Evolutionary conservation across 2,113 vertebrate genomes (phyloP).

Genomic region (Zosterops lateralis): DNA sequence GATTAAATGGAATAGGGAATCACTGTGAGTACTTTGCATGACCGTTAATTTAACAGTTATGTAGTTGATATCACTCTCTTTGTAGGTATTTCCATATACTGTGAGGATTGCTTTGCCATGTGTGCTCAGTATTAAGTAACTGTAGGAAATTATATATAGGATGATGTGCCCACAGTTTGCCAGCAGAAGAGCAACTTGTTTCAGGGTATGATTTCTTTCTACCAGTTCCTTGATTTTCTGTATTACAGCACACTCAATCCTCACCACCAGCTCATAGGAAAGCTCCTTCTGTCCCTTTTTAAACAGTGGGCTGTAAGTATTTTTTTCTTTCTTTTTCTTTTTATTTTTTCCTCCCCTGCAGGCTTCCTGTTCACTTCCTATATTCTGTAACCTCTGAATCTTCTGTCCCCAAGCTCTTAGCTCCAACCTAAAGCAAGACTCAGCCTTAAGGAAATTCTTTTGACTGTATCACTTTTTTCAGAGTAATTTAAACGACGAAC

Average conservation of each 20-base stretch:
- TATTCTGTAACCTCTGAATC: neutral
- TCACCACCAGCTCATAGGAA: neutral
- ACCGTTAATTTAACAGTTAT: neutral
- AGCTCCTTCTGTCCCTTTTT: neutral
- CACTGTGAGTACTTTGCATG: neutral
- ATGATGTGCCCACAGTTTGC: neutral
- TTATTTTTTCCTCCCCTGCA: fast-evolving
- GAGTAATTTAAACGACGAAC: neutral
- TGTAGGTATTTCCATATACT: neutral
- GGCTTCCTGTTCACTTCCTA: neutral
- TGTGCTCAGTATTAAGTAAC: neutral
- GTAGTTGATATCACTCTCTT: neutral
- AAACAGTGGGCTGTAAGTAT: neutral
- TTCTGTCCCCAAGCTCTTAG: neutral
- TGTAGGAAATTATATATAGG: neutral
- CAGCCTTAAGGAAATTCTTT: neutral
- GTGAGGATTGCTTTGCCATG: neutral
- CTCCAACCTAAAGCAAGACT: neutral
- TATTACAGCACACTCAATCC: neutral
- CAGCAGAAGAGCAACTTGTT: neutral
- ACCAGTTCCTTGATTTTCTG: neutral
- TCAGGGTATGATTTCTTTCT: neutral
- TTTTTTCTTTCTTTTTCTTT: neutral
- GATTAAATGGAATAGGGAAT: neutral
- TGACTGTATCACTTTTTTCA: neutral